Percentiles rank a stretch among this genome's conserved stretches.
Conservation (phyloP, 92 coral and sea anemone species). For the Zoanthus sansibaricus region DNA sequence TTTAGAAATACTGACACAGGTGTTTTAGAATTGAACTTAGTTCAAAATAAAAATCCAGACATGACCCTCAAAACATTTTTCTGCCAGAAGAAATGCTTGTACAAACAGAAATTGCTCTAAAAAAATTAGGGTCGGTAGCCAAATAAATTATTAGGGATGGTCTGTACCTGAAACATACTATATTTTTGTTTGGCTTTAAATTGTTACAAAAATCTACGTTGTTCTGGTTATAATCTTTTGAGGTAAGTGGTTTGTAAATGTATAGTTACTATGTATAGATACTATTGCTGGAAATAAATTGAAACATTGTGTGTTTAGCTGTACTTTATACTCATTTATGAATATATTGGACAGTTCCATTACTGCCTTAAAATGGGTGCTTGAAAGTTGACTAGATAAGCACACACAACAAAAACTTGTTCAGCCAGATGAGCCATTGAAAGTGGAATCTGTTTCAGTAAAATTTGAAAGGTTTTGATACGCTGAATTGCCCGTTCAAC, state of each 20-base stretch:
- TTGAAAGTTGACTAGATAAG: neutral
- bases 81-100: neutral
- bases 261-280: too few species aligned
- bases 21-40: neutral
- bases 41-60: constrained; percentile 9
- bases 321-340: too few species aligned
- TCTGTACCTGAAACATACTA: neutral
- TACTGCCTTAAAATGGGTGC: constrained; percentile 17
- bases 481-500: constrained; percentile 19
- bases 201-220: neutral
- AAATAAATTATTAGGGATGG: neutral
- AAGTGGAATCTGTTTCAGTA: constrained; percentile 22
- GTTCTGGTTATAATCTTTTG: too few species aligned
- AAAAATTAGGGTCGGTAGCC: constrained; percentile 5
- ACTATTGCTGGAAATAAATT: too few species aligned
- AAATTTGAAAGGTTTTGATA: neutral
- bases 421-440: constrained; percentile 14
- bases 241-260: too few species aligned
- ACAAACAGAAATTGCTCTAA: neutral
- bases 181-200: neutral
- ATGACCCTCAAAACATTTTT: neutral
- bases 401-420: constrained; percentile 16
- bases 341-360: too few species aligned
- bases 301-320: too few species aligned
- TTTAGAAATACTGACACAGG: too few species aligned